Evolutionary conservation across 2,113 vertebrate genomes (phyloP).

Genomic region (Siniperca chuatsi): DNA sequence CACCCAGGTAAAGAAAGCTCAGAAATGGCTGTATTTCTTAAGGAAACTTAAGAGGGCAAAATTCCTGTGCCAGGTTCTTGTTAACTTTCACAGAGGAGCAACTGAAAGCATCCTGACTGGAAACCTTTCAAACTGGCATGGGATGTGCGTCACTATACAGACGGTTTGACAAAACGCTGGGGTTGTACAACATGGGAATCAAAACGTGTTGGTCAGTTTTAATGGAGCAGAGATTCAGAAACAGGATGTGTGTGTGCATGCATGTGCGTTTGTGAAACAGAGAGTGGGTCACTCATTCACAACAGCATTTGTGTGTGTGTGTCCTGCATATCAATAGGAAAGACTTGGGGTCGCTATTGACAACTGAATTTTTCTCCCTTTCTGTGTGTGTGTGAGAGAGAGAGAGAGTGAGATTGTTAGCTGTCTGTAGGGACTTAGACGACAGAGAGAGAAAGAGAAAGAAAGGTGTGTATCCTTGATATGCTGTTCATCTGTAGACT

Average conservation of each 20-base stretch:
- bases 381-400: not conserved
- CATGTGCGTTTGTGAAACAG: not conserved
- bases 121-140: no score
- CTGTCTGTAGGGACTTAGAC: not conserved
- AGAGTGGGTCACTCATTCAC: slow-evolving; percentile 41
- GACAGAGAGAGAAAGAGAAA: not conserved
- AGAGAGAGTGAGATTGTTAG: not conserved
- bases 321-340: slow-evolving; percentile 75
- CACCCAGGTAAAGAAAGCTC: no score
- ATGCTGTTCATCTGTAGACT: slow-evolving; percentile 5
- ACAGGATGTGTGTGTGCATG: not conserved
- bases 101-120: no score
- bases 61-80: no score
- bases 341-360: slow-evolving; percentile 58
- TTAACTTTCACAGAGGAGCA: no score
- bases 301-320: slow-evolving; percentile 59
- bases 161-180: not conserved
- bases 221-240: slow-evolving; percentile 9
- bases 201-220: not conserved
- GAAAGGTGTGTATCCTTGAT: not conserved
- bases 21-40: no score
- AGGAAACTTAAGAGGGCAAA: no score
- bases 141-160: no score
- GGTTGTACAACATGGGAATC: not conserved
- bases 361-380: slow-evolving; percentile 32